A percentile compares a stretch with the other conserved stretches of the same genome.
These are phyloP conservation scores for Lysandra bellargus DNA, from an alignment of 2,888 invertebrate species.

Conservation along the genomic window DNA sequence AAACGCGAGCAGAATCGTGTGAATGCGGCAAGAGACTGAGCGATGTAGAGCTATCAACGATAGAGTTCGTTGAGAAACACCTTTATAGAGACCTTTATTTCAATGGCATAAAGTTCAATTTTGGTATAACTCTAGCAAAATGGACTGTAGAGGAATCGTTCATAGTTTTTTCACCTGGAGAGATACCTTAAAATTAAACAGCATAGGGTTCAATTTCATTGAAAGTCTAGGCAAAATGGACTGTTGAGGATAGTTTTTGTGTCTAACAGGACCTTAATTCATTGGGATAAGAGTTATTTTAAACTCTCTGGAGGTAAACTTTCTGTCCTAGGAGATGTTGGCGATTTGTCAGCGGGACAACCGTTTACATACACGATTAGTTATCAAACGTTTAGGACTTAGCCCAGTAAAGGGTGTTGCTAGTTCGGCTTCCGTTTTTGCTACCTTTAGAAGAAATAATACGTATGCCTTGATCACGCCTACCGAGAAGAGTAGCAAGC, in stretches of 20 bases:
- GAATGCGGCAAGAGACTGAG: neutral
- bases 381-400: neutral
- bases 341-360: constrained; percentile 1
- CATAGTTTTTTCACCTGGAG: neutral
- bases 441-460: too few species aligned
- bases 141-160: neutral
- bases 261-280: neutral
- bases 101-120: neutral
- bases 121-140: neutral
- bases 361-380: constrained; percentile 18
- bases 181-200: too few species aligned
- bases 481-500: too few species aligned
- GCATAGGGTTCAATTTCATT: neutral
- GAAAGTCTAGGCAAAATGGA: neutral
- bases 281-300: neutral
- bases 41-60: neutral
- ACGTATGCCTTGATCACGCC: too few species aligned
- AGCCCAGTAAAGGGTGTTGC: neutral
- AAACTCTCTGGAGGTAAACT: neutral
- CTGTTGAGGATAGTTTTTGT: neutral
- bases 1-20: neutral
- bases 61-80: neutral
- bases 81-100: neutral
- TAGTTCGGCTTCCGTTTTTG: too few species aligned
- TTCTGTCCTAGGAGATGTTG: neutral